phyloP scores from a whole-genome alignment of 2,888 invertebrate genomes.

The Sarcophaga rosellei region DNA sequence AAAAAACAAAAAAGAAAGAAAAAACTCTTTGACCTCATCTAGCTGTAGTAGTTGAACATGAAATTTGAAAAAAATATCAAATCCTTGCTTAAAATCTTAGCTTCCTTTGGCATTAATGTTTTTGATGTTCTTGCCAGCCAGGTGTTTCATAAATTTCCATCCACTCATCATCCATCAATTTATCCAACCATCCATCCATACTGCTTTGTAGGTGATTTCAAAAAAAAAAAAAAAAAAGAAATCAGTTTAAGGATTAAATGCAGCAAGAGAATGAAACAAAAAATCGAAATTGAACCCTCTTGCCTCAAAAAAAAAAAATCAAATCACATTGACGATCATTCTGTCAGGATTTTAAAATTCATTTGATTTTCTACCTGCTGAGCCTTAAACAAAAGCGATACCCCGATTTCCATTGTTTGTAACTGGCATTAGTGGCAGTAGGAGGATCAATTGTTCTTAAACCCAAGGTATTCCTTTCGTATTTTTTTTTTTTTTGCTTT shows the following conservation, averaged over 20 bases:
- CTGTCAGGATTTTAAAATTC: background rate
- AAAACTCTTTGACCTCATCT: no score
- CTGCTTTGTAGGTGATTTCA: conserved; percentile 67
- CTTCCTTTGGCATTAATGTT: background rate
- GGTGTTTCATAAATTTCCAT: conserved; percentile 66
- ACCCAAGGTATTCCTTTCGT: conserved; percentile 36
- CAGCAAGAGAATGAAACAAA: conserved; percentile 25
- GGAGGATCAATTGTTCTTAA: conserved; percentile 68
- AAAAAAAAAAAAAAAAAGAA: background rate
- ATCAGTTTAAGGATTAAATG: conserved; percentile 61
- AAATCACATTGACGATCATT: conserved; percentile 7
- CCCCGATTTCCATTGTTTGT: conserved; percentile 31
- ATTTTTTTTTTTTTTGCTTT: conserved; percentile 23
- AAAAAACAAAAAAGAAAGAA: no score
- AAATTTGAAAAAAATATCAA: no score
- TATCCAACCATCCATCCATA: conserved; percentile 40
- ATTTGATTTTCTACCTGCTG: conserved; percentile 58
- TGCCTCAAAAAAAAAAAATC: conserved; percentile 12
- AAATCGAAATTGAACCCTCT: conserved; percentile 47
- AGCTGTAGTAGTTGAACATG: background rate
- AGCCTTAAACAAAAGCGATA: conserved; percentile 26
- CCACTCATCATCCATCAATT: conserved; percentile 64
- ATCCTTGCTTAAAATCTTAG: no score
- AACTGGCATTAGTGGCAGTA: conserved; percentile 56
- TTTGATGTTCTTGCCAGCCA: conserved; percentile 46